Conservation (phyloP, 2,888 invertebrate genomes). For the Helleia helle region DNA sequence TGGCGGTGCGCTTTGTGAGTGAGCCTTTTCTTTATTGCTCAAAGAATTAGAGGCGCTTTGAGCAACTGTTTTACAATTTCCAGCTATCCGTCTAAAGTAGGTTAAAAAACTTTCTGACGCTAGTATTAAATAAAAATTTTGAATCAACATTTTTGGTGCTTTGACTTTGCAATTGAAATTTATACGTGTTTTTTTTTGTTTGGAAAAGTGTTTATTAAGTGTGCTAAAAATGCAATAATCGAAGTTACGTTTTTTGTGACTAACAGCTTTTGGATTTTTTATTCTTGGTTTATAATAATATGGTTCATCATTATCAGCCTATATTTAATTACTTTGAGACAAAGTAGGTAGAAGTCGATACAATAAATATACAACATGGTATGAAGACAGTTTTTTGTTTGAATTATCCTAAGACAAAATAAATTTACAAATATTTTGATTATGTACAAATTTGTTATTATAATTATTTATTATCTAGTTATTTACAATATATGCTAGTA, state of each 20-base stretch:
- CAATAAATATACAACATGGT: too few species aligned
- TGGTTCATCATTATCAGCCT: too few species aligned
- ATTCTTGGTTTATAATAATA: too few species aligned
- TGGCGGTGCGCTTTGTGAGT: conserved; percentile 19
- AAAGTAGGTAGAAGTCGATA: too few species aligned
- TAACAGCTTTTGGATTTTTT: too few species aligned
- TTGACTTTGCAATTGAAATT: neutral
- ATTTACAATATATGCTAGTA: neutral
- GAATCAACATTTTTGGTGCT: neutral
- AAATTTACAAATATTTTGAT: neutral
- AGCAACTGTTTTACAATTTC: conserved; percentile 23
- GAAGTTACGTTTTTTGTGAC: too few species aligned
- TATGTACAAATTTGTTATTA: neutral
- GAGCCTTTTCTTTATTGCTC: conserved; percentile 22
- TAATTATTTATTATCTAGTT: neutral
- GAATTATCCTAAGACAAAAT: too few species aligned
- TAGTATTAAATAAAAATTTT: neutral
- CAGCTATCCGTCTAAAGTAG: conserved; percentile 17
- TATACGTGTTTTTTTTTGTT: too few species aligned
- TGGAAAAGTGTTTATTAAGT: too few species aligned
- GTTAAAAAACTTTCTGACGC: conserved; percentile 3
- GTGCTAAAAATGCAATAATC: too few species aligned
- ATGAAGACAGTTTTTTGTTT: too few species aligned
- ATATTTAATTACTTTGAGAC: too few species aligned
- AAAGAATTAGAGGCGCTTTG: conserved; percentile 24